Evolutionary conservation across 2,797 vertebrate species (phyloP), one percentile per base, ranked within the genome.

Genomic region (Taeniopygia guttata): DNA sequence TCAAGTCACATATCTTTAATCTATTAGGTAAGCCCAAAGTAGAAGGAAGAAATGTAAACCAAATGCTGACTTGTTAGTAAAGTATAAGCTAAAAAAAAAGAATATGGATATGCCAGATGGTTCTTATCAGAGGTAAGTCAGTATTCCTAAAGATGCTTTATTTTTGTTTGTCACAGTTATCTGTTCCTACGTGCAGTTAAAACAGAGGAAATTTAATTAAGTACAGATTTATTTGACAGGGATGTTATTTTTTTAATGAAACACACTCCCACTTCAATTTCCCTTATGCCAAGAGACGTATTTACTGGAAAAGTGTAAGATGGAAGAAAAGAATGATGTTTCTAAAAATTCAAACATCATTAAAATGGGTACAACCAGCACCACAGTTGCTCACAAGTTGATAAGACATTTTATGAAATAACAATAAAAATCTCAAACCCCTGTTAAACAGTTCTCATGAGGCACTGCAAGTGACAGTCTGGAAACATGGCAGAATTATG

Each of bases 171-270:
- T 63, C 78, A 68, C 51, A 43, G 82, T 81, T 93, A 91, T 85
- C 93, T 91, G 60, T 85, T 92, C 83, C 64, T 87, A 52, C 23
- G 51, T 84, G 55, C 89, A 90, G 87, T 74, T 96, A 93, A 93
- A 92, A 88, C 76, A 93, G 36, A 84, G 76, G 76, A 92, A 91
- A 94, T 90, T 86, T 84, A 96, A 96, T 96, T 95, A 96, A 93
- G 67, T 76, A 64, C 70, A 93, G 85, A 78, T 90, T 91, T 92
- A 89, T 91, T 86, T 92, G 92, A 90, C 2, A 8, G 93, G 82
- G 87, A 94, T 93, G 72, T 75, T 89, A 40, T 80, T 91, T 89
- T 93, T 81, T 32, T 62, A 94, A 88, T 69, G 59, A 91, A 92
- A 84, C 46, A 87, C 30, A 83, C 89, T 93, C 91, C 94, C 84